Evolutionary conservation across 1,140 invertebrate species (phyloP).

Genomic region (Pseudomyrmex concolor): DNA sequence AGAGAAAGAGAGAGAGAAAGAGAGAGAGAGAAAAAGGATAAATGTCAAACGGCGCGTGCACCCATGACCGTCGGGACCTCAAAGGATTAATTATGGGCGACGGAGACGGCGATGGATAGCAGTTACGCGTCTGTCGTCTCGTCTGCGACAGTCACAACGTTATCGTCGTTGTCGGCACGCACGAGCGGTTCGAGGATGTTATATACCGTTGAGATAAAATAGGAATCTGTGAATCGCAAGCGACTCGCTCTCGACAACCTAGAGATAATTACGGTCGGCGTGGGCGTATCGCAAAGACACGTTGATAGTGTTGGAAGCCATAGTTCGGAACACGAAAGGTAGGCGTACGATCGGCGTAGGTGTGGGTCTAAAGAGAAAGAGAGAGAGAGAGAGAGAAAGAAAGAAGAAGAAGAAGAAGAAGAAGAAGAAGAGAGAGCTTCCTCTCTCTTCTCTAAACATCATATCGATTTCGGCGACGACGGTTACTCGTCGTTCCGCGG

Average conservation of each 20-base stretch:
- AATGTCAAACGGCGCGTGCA: constrained; percentile 56
- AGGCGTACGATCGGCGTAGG: constrained; percentile 38
- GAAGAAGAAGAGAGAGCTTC: not conserved
- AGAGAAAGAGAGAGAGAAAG: constrained; percentile 2
- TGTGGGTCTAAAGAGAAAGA: constrained; percentile 49
- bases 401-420: constrained; percentile 32
- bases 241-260: not conserved
- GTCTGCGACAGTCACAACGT: constrained; percentile 45
- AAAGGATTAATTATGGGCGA: constrained; percentile 57
- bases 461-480: constrained; percentile 74
- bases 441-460: constrained; percentile 68
- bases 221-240: constrained; percentile 16
- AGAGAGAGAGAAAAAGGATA: constrained; percentile 41
- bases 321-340: constrained; percentile 23
- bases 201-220: not conserved
- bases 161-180: not conserved
- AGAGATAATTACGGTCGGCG: constrained; percentile 31
- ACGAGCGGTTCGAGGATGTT: constrained; percentile 1
- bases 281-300: constrained; percentile 30
- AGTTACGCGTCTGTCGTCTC: constrained; percentile 33
- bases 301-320: constrained; percentile 4
- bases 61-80: constrained; percentile 27
- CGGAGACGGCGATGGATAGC: constrained; percentile 46
- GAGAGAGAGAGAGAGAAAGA: not conserved
- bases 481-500: constrained; percentile 64